Conservation (phyloP, 1,140 invertebrate species). For the Scylla paramamosain region DNA sequence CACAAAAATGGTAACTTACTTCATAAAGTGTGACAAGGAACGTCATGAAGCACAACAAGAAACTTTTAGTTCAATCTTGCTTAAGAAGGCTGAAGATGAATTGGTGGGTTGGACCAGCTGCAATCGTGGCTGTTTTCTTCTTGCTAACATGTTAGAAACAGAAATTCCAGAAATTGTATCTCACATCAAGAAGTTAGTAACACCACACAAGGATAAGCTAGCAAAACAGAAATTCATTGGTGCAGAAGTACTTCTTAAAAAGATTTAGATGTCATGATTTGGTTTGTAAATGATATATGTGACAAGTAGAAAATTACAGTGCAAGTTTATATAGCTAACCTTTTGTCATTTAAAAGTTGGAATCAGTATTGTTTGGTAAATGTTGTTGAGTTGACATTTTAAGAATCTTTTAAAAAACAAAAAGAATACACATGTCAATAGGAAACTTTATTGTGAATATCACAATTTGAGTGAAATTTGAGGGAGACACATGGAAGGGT, state of each 20-base stretch:
- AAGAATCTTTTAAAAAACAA: not conserved
- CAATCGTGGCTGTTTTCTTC: constrained; percentile 73
- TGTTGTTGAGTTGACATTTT: not conserved
- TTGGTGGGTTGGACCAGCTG: constrained; percentile 55
- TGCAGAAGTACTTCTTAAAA: constrained; percentile 54
- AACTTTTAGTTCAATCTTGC: constrained; percentile 60
- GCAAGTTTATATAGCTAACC: no score
- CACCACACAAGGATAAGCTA: constrained; percentile 59
- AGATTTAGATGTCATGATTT: constrained; percentile 6
- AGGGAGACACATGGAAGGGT: constrained; percentile 58
- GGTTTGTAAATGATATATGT: not conserved
- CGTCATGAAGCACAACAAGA: constrained; percentile 54
- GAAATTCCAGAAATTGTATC: constrained; percentile 60
- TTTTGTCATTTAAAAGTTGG: not conserved
- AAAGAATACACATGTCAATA: constrained; percentile 47
- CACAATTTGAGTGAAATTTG: constrained; percentile 66
- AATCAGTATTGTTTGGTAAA: not conserved
- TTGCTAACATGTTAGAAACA: constrained; percentile 70
- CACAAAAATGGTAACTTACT: constrained; percentile 72
- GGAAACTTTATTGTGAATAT: constrained; percentile 69
- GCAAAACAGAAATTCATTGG: constrained; percentile 37
- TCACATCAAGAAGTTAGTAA: constrained; percentile 40
- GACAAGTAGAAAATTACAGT: no score
- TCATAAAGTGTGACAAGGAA: constrained; percentile 74
- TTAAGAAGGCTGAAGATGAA: constrained; percentile 56